Conservation (phyloP, 2,888 invertebrate genomes). For the Rotaria macrura region DNA sequence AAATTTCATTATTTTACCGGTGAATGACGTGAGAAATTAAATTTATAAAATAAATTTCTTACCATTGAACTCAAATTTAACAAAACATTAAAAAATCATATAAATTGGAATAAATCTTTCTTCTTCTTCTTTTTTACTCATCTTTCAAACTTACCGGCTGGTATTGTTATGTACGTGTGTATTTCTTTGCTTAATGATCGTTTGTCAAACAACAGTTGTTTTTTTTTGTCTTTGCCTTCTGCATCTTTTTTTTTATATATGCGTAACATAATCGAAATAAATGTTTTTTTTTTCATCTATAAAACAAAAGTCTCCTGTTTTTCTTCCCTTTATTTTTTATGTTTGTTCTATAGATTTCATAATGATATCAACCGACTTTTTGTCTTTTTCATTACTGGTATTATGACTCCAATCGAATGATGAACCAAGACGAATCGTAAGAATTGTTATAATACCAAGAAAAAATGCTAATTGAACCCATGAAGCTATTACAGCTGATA, state of each 20-base stretch:
- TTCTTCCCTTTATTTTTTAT: background rate
- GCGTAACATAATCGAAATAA: background rate
- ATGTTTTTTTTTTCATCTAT: background rate
- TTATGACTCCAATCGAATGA: background rate
- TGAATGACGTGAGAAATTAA: background rate
- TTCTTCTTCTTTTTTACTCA: background rate
- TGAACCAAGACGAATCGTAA: background rate
- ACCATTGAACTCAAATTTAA: background rate
- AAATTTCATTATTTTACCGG: background rate
- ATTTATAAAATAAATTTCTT: background rate
- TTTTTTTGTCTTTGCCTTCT: background rate
- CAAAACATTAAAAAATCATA: background rate
- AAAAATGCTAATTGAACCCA: slow-evolving; percentile 4
- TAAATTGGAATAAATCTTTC: background rate
- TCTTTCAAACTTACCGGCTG: background rate
- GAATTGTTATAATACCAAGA: background rate
- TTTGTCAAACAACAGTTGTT: background rate
- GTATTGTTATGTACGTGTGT: background rate
- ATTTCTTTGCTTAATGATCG: background rate
- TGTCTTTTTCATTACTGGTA: background rate
- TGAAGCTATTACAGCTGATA: background rate
- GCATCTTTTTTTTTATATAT: background rate
- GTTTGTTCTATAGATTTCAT: background rate
- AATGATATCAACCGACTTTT: background rate
- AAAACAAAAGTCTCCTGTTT: background rate